These are phyloP conservation scores for Lagorchestes hirsutus DNA, from an alignment of 2,797 vertebrate species.

Conservation along the genomic window DNA sequence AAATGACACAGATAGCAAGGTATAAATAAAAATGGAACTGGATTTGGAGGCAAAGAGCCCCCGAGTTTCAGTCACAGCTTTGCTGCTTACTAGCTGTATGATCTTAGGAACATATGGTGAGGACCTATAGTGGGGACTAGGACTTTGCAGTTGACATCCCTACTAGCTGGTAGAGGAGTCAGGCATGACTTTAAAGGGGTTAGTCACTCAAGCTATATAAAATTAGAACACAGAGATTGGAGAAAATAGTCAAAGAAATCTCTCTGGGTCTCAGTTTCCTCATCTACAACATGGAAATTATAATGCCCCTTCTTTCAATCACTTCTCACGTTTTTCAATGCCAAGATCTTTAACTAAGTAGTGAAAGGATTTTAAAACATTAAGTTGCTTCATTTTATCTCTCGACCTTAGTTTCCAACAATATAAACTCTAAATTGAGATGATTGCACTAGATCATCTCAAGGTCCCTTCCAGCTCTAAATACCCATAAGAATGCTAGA, in stretches of 20 bases:
- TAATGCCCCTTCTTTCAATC: neutral
- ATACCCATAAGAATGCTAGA: neutral
- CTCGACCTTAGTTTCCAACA: slow-evolving; percentile 4
- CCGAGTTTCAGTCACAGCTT: too few species aligned
- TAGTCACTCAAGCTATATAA: neutral
- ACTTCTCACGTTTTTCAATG: neutral
- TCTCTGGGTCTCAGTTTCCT: neutral
- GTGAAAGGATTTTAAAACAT: neutral
- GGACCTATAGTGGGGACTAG: neutral
- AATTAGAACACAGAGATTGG: neutral
- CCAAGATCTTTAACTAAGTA: neutral
- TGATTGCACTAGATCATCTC: neutral
- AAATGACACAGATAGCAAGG: neutral
- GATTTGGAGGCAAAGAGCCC: neutral
- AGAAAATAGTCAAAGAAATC: neutral
- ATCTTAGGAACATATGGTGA: neutral
- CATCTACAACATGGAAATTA: neutral
- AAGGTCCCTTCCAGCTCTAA: slow-evolving; percentile 26
- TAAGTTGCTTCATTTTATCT: slow-evolving; percentile 13
- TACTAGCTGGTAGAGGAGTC: neutral
- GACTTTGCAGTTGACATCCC: neutral
- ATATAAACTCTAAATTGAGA: neutral
- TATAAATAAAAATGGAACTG: neutral
- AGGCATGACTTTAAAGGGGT: neutral
- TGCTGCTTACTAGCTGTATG: neutral